Evolutionary conservation across 2,797 vertebrate species (phyloP).

Genomic region (Erpetoichthys calabaricus): DNA sequence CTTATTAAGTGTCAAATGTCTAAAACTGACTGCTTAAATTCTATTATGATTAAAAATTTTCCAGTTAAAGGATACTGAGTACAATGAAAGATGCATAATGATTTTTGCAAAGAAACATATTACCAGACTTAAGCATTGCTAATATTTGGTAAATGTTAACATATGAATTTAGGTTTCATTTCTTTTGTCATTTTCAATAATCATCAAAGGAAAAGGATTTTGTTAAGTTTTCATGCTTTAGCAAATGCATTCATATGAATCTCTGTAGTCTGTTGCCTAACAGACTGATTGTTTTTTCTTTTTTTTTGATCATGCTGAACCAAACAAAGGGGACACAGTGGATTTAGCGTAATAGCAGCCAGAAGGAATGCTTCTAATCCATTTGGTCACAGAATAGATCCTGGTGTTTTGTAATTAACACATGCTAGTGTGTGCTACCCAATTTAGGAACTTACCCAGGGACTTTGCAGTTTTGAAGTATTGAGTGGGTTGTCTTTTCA

Average conservation of each 20-base stretch:
- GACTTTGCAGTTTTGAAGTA: conserved; percentile 21
- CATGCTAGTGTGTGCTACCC: conserved; percentile 28
- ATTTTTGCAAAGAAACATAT: background rate
- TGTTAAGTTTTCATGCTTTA: background rate
- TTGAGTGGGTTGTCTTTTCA: conserved; percentile 27
- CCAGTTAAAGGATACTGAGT: no score
- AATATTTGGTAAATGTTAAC: background rate
- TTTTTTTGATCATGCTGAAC: conserved; percentile 32
- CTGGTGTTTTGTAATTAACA: conserved; percentile 52
- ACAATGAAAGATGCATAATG: background rate
- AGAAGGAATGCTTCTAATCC: conserved; percentile 46
- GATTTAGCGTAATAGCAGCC: conserved; percentile 41
- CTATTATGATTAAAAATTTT: no score
- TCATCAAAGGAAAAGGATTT: conserved; percentile 2
- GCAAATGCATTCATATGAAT: conserved; percentile 19
- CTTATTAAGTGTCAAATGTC: no score
- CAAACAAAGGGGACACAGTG: conserved; percentile 31
- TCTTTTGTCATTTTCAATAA: conserved; percentile 3
- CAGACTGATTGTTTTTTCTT: conserved; percentile 24
- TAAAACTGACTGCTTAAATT: no score
- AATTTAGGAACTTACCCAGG: conserved; percentile 37
- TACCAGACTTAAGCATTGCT: background rate
- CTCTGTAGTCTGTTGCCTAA: conserved; percentile 21
- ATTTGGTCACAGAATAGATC: conserved; percentile 42
- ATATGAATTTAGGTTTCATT: conserved; percentile 1